Base-by-base conservation (phyloP, 2,113 vertebrate species). In the Datnioides undecimradiatus region DNA sequence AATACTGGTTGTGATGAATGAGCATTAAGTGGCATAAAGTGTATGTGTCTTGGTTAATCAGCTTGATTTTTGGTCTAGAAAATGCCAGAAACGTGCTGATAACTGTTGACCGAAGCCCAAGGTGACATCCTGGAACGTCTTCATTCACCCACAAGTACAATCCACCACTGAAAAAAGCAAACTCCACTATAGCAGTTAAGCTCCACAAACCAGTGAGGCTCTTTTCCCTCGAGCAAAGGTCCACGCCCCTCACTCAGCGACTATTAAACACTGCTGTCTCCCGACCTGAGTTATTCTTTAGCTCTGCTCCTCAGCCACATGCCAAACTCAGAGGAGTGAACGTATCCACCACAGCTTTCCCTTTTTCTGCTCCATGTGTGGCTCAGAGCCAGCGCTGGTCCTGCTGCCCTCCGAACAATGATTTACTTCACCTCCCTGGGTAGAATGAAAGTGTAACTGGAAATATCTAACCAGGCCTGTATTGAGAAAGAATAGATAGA, bases 271-370 rank as follows among this genome's bases (percentile, higher is more conserved):
- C 58, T 0, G 9, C 49, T 76, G 46, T 48, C 51, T 75, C 66
- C 60, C 58, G 40, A 62, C 67, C 23, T 5, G 6, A 65, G 65
- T 59, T 77, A 70, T n/a, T 67, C 40, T 77, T 49, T 54, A 82
- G 55, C 49, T 63, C 43, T n/a, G 29, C 51, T 68, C 33, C 36
- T 68, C 29, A 31, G 49, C 23, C 17, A 25, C 41, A n/a, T n/a
- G n/a, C n/a, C n/a, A 67, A 43, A 58, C 27, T 0, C 38, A 0
- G 33, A 41, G 55, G 29, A 82, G 3, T 49, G 29, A 31, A 54
- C 27, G 17, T 51, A 13, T 63, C 25, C 17, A 59, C 27, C 31
- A 11, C 25, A 70, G 6, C 33, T 4, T 23, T 55, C 33, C 27
- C 34, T 58, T 34, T 55, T 55, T 6, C 8, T 66, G 27, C 8